Evolutionary conservation across 1,140 invertebrate genomes (phyloP), one percentile per base, ranked within the genome.

Genomic region (Macrobrachium rosenbergii): DNA sequence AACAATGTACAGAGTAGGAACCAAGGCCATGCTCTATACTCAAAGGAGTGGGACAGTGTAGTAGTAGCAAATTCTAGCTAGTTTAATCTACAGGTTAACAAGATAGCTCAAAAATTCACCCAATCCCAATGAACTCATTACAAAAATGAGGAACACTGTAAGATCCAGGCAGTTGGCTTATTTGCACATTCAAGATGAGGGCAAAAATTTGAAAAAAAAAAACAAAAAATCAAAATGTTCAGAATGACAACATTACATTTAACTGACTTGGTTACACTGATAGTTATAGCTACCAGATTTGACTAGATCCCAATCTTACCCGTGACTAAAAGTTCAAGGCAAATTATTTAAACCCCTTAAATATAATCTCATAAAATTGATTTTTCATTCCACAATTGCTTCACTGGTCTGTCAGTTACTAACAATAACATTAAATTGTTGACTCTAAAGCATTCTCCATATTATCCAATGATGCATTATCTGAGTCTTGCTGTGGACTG

Each of bases 1-100:
- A 87, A 76, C 78, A 87, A 87, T 89, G 84, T 89, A 89, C 88
- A 89, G 88, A 83, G 84, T 89, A 89, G 88, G 88, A 89, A 89
- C 88, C 84, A 80, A 76, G 82, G 88, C 88, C 88, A 89, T 89
- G 88, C 88, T 89, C 88, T 89, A 76, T 84, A 84, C 67, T 83
- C 79, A 87, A 85, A 58, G 69, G 83, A 73, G 59, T 62, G 63
- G 19, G 79, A 78, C 62, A 73, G 59, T 59, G 82, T 79, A 89
- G 69, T 58, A 78, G 64, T 72, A 77, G 59, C 80, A 67, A 86
- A 80, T 73, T 63, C 85, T 81, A 67, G 77, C 78, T 81, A 80
- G 45, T 59, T 73, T 87, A 87, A 73, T 63, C 78, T 81, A 82
- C 37, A 80, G 21, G 60, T 58, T 87, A 72, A 58, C 73, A 73